A percentile compares a stretch with the other conserved stretches of the same genome.
Conservation (phyloP, 2,888 invertebrate species). For the Ramazzottius varieornatus region DNA sequence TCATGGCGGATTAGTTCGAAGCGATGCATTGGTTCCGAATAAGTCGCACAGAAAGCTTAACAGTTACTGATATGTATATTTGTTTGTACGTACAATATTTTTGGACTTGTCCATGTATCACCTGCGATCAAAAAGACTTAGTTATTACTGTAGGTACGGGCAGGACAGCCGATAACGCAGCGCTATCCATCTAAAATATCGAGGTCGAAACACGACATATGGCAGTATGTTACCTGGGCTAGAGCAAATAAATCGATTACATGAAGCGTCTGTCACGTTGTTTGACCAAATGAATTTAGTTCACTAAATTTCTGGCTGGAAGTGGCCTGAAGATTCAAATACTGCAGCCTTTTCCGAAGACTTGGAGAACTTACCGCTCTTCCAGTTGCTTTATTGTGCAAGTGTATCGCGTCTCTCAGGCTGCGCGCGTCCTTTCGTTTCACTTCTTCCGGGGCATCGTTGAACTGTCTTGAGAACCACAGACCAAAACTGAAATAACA, state of each 20-base stretch:
- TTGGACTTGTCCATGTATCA: constrained; percentile 14
- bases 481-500: constrained; percentile 27
- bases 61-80: background rate
- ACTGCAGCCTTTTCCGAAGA: no score
- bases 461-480: constrained; percentile 29
- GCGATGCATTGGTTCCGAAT: no score
- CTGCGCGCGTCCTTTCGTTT: constrained; percentile 24
- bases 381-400: constrained; percentile 35
- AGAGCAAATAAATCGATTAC: no score
- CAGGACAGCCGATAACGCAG: no score
- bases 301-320: no score
- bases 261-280: no score
- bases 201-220: no score
- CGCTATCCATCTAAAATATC: no score
- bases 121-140: constrained; percentile 12
- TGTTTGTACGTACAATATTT: constrained; percentile 9
- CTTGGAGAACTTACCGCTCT: constrained; percentile 29
- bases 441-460: constrained; percentile 29
- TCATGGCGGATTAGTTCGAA: no score
- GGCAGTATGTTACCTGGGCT: no score
- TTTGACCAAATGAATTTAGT: no score
- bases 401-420: constrained; percentile 26
- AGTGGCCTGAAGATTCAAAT: no score
- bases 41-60: background rate
- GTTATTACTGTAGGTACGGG: background rate